Evolutionary conservation across 1,140 invertebrate genomes (phyloP).

Genomic region (Tribolium castaneum): DNA sequence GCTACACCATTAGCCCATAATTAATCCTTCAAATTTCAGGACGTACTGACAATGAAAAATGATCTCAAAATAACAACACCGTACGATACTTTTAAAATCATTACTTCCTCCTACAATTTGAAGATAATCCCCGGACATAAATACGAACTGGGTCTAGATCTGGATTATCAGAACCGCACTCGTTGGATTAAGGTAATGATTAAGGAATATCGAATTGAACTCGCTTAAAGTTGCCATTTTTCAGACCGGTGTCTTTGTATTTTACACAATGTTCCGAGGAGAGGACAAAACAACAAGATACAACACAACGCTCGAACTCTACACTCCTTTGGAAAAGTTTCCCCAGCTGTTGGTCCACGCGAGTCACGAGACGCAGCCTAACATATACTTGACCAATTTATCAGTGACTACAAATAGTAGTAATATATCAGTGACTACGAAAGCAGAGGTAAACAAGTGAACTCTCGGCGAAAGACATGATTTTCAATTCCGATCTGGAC

Average conservation of each 20-base stretch:
- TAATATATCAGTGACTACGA: slow-evolving; percentile 64
- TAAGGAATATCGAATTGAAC: slow-evolving; percentile 38
- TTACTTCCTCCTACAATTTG: slow-evolving; percentile 72
- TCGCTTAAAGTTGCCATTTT: slow-evolving; percentile 48
- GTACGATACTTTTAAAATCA: slow-evolving; percentile 68
- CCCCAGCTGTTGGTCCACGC: slow-evolving; percentile 65
- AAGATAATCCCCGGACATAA: slow-evolving; percentile 68
- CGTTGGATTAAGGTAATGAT: slow-evolving; percentile 69
- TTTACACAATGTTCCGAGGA: slow-evolving; percentile 66
- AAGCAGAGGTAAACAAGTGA: slow-evolving; percentile 64
- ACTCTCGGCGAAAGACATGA: slow-evolving; percentile 38
- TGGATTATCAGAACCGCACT: slow-evolving; percentile 67
- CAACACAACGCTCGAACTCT: slow-evolving; percentile 65
- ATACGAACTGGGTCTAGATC: slow-evolving; percentile 68
- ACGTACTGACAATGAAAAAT: slow-evolving; percentile 73
- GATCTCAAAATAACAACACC: slow-evolving; percentile 74
- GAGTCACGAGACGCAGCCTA: slow-evolving; percentile 67
- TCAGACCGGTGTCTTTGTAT: slow-evolving; percentile 64
- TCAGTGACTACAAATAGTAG: slow-evolving; percentile 64
- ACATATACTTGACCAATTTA: slow-evolving; percentile 66
- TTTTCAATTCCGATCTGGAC: slow-evolving; percentile 50
- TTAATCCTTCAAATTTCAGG: slow-evolving; percentile 20
- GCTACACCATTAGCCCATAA: slow-evolving; percentile 25
- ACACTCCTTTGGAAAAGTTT: slow-evolving; percentile 68
- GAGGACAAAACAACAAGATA: slow-evolving; percentile 66